Evolutionary conservation across 2,888 invertebrate genomes (phyloP), one percentile per base, ranked within the genome.

Genomic region (Cheiracanthium punctorium): DNA sequence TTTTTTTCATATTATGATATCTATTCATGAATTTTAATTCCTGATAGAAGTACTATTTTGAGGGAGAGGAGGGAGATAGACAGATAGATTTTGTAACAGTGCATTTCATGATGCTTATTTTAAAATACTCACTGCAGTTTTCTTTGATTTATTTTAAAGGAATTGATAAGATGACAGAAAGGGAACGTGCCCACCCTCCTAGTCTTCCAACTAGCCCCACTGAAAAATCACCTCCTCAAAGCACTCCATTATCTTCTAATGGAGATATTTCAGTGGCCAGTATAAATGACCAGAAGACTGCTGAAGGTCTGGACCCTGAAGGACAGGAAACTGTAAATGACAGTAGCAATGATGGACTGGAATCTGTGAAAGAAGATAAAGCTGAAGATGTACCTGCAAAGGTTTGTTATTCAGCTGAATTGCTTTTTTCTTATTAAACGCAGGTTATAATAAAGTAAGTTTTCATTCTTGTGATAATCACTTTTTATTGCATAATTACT

Each of bases 91-190:
- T n/a, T n/a, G n/a, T n/a, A n/a, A n/a, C n/a, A n/a, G n/a, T n/a
- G n/a, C n/a, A n/a, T n/a, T n/a, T n/a, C n/a, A n/a, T n/a, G n/a
- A n/a, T n/a, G n/a, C n/a, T n/a, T n/a, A n/a, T n/a, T n/a, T n/a
- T n/a, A n/a, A n/a, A n/a, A n/a, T n/a, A n/a, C 4, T 20, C 0
- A 37, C 37, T 24, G 5, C 2, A 29, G 33, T 64, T 30, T 14
- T 37, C 33, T 0, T n/a, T 64, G 33, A 1, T 65, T 10, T 58
- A 24, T 29, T 76, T 76, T 82, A 10, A 82, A 94, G 95, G 95
- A 24, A 95, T 97, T 89, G 95, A 95, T 76, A 95, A 96, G 89
- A 98, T 98, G 96, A 99, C 99, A 4, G 98, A 98, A 92, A 94
- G 96, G 82, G 96, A 97, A 91, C 96, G 96, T 0, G 98, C 98